Evolutionary conservation across 37 sponge, comb jelly and placozoan species (phyloP).

Genomic region (Halisarca cf. caerulea): DNA sequence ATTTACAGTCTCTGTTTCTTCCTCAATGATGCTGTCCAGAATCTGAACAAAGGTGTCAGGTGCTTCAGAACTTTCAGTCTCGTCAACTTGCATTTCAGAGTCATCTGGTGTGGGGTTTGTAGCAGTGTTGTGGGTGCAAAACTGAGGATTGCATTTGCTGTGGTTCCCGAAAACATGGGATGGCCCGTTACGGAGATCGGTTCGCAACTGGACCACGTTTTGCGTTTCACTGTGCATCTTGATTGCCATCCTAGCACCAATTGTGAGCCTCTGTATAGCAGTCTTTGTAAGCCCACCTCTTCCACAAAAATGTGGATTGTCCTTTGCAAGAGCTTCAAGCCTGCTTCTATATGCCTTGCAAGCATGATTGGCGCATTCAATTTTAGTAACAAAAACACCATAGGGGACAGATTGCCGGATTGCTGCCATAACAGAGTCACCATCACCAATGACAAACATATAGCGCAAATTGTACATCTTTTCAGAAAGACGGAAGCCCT

Average conservation of each 20-base stretch:
- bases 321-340: not conserved
- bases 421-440: not conserved
- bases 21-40: not conserved
- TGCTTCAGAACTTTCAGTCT: not conserved
- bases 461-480: not conserved
- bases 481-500: too few species aligned
- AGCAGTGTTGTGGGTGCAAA: not conserved
- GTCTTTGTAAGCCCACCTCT: not conserved
- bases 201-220: not conserved
- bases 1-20: not conserved
- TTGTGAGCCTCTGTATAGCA: not conserved
- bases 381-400: not conserved
- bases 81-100: not conserved
- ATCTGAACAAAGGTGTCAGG: not conserved
- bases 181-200: not conserved
- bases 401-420: not conserved
- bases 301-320: not conserved
- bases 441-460: not conserved
- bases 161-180: not conserved
- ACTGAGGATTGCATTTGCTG: conserved; percentile 3
- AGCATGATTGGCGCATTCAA: conserved; percentile 14
- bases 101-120: not conserved
- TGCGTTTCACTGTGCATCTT: not conserved
- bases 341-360: not conserved
- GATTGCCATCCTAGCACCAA: not conserved